Base-by-base conservation (phyloP, 1,140 invertebrate species). In the Helicoverpa armigera region DNA sequence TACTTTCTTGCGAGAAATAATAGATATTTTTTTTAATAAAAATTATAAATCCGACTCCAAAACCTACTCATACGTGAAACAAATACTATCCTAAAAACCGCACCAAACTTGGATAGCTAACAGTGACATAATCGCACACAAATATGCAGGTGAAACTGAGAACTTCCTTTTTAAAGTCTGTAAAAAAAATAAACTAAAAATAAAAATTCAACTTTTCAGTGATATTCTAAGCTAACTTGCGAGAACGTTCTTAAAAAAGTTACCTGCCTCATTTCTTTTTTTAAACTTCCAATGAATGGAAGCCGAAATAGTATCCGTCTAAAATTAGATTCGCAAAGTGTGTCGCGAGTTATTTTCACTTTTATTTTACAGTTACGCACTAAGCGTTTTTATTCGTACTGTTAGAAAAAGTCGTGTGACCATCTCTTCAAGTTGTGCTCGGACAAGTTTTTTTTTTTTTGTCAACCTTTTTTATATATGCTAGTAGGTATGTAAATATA, bases 341-440 rank as follows among this genome's bases (percentile, higher is more conserved):
- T 69, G 65, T 69, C 65, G 50, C 43, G 65, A 23, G 7, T 48
- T 48, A 69, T 69, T 58, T 51, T 72, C 69, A 72, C 69, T 72
- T 72, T 72, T 72, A 1, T 51, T 31, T 53, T 72, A 72, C 69
- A 72, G 69, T 72, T 72, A 54, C 48, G 69, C 65, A 18, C 23
- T 54, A 48, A 65, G 14, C 50, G 60, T n/a, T 53, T 31, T 51
- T 14, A 23, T 72, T 48, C 63, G 23, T 69, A 69, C 65, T 50
- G 65, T 69, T 72, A 53, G 48, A 14, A 54, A 16, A 72, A 53
- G 23, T 53, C 29, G 31, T 53, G 69, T 54, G 50, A 54, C 69
- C 23, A 72, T 29, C 18, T 3, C 29, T 23, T 70, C 0, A 31
- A 16, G 7, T 50, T 7, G 12, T 4, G n/a, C 3, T 18, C 31